A percentile compares a stretch with the other conserved stretches of the same genome.
phyloP scores from a whole-genome alignment of 2,797 vertebrate genomes.

The Crocidura indochinensis region DNA sequence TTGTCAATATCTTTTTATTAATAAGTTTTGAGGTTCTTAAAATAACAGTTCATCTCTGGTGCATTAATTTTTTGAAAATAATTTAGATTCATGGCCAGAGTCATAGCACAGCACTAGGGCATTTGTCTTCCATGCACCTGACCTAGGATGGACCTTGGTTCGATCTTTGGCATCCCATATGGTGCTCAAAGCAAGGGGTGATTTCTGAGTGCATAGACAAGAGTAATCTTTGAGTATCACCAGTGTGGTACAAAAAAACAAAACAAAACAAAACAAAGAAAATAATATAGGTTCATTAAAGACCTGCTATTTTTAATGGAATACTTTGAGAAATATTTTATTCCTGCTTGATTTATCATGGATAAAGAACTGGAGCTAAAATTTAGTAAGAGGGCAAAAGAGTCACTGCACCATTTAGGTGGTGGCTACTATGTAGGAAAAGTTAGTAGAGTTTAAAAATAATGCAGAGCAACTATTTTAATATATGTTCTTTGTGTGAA shows the following conservation, averaged over 20 bases:
- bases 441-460: constrained; percentile 11
- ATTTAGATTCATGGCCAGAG: background rate
- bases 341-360: constrained; percentile 39
- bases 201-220: too few species aligned
- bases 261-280: too few species aligned
- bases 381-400: constrained; percentile 13
- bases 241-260: too few species aligned
- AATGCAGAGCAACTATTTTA: constrained; percentile 1
- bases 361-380: constrained; percentile 17
- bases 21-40: background rate
- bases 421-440: too few species aligned
- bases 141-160: background rate
- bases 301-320: background rate
- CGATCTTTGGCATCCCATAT: too few species aligned
- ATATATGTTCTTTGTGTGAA: background rate
- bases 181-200: too few species aligned
- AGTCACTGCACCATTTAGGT: background rate
- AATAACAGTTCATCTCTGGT: background rate
- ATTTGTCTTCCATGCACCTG: constrained; percentile 7
- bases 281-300: background rate
- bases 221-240: too few species aligned
- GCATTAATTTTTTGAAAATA: too few species aligned
- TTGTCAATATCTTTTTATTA: constrained; percentile 7
- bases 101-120: too few species aligned
- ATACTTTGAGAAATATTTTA: constrained; percentile 33